Conservation (phyloP, 2,888 invertebrate genomes). For the Phalangium opilio region DNA sequence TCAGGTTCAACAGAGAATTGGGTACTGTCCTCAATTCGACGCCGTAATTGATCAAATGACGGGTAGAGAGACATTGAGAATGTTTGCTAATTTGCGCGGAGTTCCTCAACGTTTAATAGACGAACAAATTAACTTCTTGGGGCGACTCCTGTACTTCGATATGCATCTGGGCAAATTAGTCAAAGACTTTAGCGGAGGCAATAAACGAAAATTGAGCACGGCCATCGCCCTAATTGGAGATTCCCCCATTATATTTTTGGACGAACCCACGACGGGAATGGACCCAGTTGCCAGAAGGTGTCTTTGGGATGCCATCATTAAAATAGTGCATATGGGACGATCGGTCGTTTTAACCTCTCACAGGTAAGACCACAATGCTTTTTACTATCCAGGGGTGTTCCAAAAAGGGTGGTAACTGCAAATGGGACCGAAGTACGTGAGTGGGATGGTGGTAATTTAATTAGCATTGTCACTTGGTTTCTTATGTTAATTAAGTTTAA, state of each 20-base stretch:
- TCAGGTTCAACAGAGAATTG: conserved; percentile 32
- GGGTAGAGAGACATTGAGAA: conserved; percentile 49
- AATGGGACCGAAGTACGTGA: no score
- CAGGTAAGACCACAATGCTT: conserved; percentile 14
- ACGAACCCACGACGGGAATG: conserved; percentile 52
- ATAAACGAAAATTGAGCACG: conserved; percentile 54
- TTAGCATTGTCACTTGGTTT: no score
- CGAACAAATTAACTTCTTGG: conserved; percentile 13
- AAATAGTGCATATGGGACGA: conserved; percentile 47
- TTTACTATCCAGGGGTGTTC: no score
- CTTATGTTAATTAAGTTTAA: no score
- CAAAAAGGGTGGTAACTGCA: no score
- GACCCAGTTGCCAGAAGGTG: conserved; percentile 64
- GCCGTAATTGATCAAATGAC: conserved; percentile 53
- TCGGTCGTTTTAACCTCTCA: conserved; percentile 61
- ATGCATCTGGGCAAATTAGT: conserved; percentile 43
- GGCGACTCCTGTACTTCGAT: conserved; percentile 13
- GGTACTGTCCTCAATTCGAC: conserved; percentile 63
- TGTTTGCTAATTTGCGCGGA: conserved; percentile 50
- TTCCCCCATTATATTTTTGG: conserved; percentile 51
- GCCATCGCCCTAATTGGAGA: conserved; percentile 52
- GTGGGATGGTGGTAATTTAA: no score
- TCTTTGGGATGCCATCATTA: conserved; percentile 58
- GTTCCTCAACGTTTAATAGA: conserved; percentile 30
- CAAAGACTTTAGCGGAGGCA: conserved; percentile 46